Percentiles rank a stretch among this genome's conserved stretches.
These are phyloP conservation scores for Slavum lentiscoides DNA, from an alignment of 2,888 invertebrate genomes.

Conservation along the genomic window DNA sequence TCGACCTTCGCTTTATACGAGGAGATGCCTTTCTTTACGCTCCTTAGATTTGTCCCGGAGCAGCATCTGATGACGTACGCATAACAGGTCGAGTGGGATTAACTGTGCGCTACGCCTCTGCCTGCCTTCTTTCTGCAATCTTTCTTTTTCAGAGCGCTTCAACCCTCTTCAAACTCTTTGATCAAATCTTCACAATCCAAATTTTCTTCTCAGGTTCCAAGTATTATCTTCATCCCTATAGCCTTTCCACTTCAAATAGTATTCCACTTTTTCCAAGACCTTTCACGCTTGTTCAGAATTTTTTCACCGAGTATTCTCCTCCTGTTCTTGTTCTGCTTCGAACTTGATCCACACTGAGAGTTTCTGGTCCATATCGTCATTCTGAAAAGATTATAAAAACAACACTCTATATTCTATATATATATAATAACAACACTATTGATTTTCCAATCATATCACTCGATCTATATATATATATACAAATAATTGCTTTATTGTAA, in stretches of 20 bases:
- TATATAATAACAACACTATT: too few species aligned
- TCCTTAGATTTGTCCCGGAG: neutral
- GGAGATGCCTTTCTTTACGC: conserved; percentile 4
- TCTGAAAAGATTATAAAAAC: conserved; percentile 9
- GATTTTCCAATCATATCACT: too few species aligned
- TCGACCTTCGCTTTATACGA: neutral
- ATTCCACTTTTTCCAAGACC: conserved; percentile 74
- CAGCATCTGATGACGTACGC: neutral
- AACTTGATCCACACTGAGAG: neutral
- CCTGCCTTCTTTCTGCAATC: conserved; percentile 60
- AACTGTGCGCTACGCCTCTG: conserved; percentile 59
- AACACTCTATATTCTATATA: too few species aligned
- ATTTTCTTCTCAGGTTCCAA: conserved; percentile 93
- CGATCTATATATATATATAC: too few species aligned
- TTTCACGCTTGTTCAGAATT: conserved; percentile 80
- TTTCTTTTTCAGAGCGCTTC: conserved; percentile 65
- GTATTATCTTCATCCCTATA: conserved; percentile 88
- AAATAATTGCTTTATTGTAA: too few species aligned
- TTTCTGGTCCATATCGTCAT: neutral
- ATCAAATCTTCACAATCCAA: conserved; percentile 89
- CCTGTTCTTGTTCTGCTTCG: conserved; percentile 58
- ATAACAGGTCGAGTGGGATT: conserved; percentile 1
- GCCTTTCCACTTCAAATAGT: conserved; percentile 77
- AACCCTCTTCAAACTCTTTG: conserved; percentile 80
- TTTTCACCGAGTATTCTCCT: conserved; percentile 91